These are phyloP conservation scores for Petrosia ficiformis DNA, from an alignment of 37 sponge, comb jelly and placozoan genomes.

Conservation along the genomic window DNA sequence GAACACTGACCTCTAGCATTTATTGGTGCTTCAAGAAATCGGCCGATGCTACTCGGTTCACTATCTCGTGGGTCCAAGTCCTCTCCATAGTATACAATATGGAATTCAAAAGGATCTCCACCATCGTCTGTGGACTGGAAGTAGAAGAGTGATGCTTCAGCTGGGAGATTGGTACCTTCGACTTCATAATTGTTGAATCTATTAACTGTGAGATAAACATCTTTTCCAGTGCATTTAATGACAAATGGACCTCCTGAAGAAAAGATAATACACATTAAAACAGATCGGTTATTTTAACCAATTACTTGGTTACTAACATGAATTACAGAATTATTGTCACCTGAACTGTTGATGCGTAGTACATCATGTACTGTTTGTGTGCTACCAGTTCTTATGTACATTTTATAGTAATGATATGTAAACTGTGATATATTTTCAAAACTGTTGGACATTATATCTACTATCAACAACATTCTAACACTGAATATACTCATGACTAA, in stretches of 20 bases:
- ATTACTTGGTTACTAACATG: too few relatives aligned
- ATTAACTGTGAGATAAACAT: constrained; percentile 21
- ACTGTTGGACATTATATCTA: too few relatives aligned
- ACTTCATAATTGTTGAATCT: constrained; percentile 6
- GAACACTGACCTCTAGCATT: constrained; percentile 10
- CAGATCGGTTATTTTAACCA: too few relatives aligned
- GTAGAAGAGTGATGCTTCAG: constrained; percentile 14
- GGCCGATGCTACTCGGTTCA: background rate
- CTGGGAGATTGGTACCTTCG: background rate
- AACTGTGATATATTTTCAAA: too few relatives aligned
- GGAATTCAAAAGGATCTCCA: constrained; percentile 1
- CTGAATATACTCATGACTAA: too few relatives aligned
- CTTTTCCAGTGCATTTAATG: background rate
- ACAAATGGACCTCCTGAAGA: constrained; percentile 21
- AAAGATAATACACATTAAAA: background rate
- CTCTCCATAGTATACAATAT: constrained; percentile 24
- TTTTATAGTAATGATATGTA: too few relatives aligned
- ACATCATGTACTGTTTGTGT: too few relatives aligned
- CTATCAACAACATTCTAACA: too few relatives aligned
- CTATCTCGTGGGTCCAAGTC: background rate
- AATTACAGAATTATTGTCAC: too few relatives aligned
- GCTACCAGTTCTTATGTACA: too few relatives aligned
- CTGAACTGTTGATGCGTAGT: too few relatives aligned
- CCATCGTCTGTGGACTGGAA: constrained; percentile 15
- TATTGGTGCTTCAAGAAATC: constrained; percentile 41